phyloP scores from a whole-genome alignment of 2,888 invertebrate genomes.

The Julus scanicus region DNA sequence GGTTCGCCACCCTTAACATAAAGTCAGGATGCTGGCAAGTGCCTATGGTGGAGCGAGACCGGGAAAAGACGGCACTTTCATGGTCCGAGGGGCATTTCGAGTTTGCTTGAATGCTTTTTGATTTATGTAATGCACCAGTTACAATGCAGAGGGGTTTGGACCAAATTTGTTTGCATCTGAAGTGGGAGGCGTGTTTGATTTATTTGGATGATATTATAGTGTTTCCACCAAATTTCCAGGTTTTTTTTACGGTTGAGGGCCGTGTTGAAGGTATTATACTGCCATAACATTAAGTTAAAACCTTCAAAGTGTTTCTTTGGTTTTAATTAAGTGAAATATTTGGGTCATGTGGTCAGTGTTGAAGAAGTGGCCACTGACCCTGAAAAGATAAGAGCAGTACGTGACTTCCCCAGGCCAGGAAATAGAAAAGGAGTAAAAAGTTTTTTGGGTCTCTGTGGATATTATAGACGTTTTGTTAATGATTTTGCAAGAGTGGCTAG shows the following conservation, averaged over 20 bases:
- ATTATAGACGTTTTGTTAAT: neutral
- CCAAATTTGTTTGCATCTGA: neutral
- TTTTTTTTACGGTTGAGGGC: too few relatives aligned
- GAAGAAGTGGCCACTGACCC: neutral
- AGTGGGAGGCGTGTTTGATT: neutral
- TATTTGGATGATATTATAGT: neutral
- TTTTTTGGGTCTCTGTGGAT: conserved; percentile 47
- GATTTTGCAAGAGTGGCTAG: neutral
- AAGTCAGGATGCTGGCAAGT: neutral
- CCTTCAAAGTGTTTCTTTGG: conserved; percentile 32
- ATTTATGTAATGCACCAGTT: neutral
- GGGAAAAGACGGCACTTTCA: neutral
- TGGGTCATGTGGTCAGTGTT: conserved; percentile 26
- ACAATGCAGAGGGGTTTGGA: neutral
- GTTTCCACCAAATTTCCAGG: neutral
- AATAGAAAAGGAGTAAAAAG: too few relatives aligned
- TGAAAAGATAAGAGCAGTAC: neutral
- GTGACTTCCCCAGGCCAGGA: too few relatives aligned
- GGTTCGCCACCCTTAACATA: neutral
- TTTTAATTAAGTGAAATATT: neutral
- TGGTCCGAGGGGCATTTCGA: neutral
- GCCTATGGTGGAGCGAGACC: neutral
- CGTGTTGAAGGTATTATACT: neutral
- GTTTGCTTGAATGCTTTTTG: neutral
- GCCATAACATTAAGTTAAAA: conserved; percentile 25